Evolutionary conservation across 2,888 invertebrate genomes (phyloP), one percentile per base, ranked within the genome.

Genomic region (Protodeltote pygarga): DNA sequence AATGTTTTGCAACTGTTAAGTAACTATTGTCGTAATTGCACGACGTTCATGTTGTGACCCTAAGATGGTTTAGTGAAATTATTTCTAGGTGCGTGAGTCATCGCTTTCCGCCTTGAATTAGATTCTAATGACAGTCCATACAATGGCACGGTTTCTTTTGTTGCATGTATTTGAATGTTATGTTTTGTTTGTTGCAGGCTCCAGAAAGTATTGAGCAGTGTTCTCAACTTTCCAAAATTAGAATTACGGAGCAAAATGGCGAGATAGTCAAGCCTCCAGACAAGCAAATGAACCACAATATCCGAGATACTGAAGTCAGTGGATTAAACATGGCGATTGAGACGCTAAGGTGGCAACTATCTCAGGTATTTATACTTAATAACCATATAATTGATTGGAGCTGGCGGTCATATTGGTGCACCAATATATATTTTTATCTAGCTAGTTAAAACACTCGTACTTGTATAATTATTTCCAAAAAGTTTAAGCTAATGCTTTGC

Each of bases 311-410:
- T 2, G 88, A 92, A 79, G 85, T 88, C 5, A 84, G 81, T 58
- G 93, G 93, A 16, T 86, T 94, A 29, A 95, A 95, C 70, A 93
- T 94, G 67, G 95, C 95, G 78, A 93, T 95, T 29, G 94, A 95
- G 71, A 95, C 95, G 8, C 85, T 95, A 52, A 93, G 95, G 74
- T 95, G 95, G 95, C 95, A 95, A 76, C 80, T 95, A 29, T 93
- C 94, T 81, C 95, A 95, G 94, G 95, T 95, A 89, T 33, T 35
- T 15, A 17, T 31, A 13, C 10, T n/a, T n/a, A n/a, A n/a, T n/a
- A n/a, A n/a, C 20, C 21, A 13, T 4, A n/a, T 8, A 28, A 20
- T 1, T 15, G n/a, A 24, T 33, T 24, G 6, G 23, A 44, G 38
- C 23, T 42, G 17, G 62, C 48, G 60, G 48, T 29, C 33, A 14